These are phyloP conservation scores for Tenthredo notha DNA, from an alignment of 2,888 invertebrate genomes.

Conservation along the genomic window DNA sequence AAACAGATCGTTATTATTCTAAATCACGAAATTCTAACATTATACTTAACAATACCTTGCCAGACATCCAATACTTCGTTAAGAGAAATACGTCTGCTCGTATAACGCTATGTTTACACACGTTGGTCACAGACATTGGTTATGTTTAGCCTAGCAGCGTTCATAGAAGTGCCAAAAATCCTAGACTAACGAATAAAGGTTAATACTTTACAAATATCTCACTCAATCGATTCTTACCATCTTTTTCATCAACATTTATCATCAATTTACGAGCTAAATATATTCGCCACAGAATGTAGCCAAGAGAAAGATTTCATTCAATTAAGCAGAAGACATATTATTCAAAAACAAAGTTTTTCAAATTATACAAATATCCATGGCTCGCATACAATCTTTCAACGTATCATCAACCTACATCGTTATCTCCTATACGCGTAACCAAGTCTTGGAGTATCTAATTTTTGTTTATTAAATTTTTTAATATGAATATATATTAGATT, in stretches of 20 bases:
- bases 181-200: conserved; percentile 41
- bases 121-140: conserved; percentile 68
- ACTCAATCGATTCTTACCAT: background rate
- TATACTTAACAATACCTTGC: conserved; percentile 68
- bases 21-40: conserved; percentile 80
- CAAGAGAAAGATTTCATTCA: background rate
- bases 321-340: background rate
- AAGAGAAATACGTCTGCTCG: background rate
- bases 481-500: background rate
- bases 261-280: background rate
- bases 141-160: conserved; percentile 65
- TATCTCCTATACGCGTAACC: background rate
- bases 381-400: background rate
- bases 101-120: conserved; percentile 60
- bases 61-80: background rate
- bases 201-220: background rate
- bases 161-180: conserved; percentile 26
- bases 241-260: background rate
- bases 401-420: background rate
- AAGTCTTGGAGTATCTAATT: background rate
- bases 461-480: background rate
- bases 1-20: conserved; percentile 78
- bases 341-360: background rate
- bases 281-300: background rate
- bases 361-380: background rate